These are phyloP conservation scores for Sprattus sprattus DNA, from an alignment of 2,113 vertebrate genomes.

Conservation along the genomic window DNA sequence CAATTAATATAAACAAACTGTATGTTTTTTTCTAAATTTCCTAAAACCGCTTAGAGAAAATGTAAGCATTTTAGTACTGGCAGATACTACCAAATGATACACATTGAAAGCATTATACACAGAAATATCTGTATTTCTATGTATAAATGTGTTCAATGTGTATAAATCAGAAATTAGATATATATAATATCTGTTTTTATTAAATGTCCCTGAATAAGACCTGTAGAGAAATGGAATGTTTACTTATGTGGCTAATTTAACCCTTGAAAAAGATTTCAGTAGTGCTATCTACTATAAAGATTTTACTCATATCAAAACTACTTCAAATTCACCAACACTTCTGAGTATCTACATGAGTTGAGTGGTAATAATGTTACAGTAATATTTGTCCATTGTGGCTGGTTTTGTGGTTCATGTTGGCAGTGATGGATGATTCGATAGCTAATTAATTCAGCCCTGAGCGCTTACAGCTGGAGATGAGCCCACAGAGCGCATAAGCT, in stretches of 20 bases:
- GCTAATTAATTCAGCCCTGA: conserved; percentile 27
- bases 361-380: not conserved
- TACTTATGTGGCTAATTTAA: not conserved
- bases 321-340: not conserved
- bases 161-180: too few species aligned
- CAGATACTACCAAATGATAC: not conserved
- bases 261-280: not conserved
- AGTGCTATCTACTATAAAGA: not conserved
- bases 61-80: not conserved
- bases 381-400: not conserved
- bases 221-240: not conserved
- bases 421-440: conserved; percentile 48
- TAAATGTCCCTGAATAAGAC: not conserved
- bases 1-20: not conserved
- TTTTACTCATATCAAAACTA: not conserved
- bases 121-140: not conserved
- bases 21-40: not conserved
- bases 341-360: not conserved
- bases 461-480: conserved; percentile 38
- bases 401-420: conserved; percentile 12
- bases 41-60: not conserved
- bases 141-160: too few species aligned
- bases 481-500: conserved; percentile 16
- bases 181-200: not conserved
- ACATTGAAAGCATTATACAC: not conserved